phyloP scores from a whole-genome alignment of 2,888 invertebrate species.

The Lamproptera curius region DNA sequence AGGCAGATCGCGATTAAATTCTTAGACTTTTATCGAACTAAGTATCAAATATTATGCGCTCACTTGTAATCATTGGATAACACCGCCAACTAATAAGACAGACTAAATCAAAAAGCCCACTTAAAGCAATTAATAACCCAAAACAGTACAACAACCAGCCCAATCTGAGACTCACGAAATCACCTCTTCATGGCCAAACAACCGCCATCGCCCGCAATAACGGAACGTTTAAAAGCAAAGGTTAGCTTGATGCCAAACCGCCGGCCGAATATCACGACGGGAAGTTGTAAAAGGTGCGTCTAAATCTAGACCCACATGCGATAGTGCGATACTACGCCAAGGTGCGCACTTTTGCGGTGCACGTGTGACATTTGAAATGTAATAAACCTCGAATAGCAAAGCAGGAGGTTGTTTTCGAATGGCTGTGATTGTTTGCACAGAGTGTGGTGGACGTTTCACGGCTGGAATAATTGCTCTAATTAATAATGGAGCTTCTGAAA shows the following conservation, averaged over 20 bases:
- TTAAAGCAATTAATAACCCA: no score
- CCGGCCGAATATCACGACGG: constrained; percentile 23
- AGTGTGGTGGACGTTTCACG: no score
- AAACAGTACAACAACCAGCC: no score
- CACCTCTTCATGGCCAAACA: constrained; percentile 2
- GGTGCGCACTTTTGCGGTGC: neutral
- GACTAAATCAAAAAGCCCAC: no score
- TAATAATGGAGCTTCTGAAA: no score
- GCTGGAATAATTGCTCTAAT: no score
- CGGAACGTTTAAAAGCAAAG: constrained; percentile 17
- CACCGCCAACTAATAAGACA: neutral
- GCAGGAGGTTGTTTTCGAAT: constrained; percentile 2
- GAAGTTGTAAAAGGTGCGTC: constrained; percentile 18
- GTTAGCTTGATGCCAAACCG: constrained; percentile 21
- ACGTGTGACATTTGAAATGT: constrained; percentile 1
- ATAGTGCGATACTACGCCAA: neutral
- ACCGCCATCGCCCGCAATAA: neutral
- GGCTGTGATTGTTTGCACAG: neutral
- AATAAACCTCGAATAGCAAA: constrained; percentile 6
- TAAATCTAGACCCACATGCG: constrained; percentile 6
- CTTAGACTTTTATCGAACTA: no score
- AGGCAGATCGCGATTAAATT: no score
- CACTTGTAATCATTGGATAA: no score
- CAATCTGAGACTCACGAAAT: no score
- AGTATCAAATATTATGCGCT: no score